Evolutionary conservation across 2,797 vertebrate species (phyloP).

Genomic region (Tragopan temminckii): DNA sequence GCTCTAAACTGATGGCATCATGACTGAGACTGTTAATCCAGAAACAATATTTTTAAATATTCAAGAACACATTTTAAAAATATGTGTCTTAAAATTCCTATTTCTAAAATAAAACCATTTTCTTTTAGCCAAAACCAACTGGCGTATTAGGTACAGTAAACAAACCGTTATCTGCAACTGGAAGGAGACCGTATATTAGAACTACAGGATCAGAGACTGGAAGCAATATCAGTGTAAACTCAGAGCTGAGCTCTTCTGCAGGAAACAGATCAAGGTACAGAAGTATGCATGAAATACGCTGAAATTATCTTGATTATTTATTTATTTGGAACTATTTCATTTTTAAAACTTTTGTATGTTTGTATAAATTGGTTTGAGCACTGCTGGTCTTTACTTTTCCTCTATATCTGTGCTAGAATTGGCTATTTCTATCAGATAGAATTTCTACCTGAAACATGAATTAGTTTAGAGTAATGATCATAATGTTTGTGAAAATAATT

Average conservation of each 20-base stretch:
- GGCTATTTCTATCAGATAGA: not conserved
- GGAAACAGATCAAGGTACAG: slow-evolving; percentile 92
- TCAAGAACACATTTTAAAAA: not conserved
- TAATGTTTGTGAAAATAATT: not conserved
- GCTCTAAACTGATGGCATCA: not conserved
- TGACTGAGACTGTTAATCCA: not conserved
- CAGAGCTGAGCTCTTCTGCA: slow-evolving; percentile 88
- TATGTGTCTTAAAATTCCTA: not conserved
- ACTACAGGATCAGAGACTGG: slow-evolving; percentile 87
- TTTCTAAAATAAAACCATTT: not conserved
- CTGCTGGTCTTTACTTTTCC: not conserved
- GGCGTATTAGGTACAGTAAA: slow-evolving; percentile 94
- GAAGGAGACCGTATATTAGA: slow-evolving; percentile 92
- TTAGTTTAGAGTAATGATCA: not conserved
- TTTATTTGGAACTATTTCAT: not conserved
- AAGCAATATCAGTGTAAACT: slow-evolving; percentile 90
- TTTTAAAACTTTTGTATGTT: not conserved
- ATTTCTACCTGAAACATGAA: not conserved
- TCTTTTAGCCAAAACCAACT: slow-evolving; percentile 90
- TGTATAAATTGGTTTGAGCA: not conserved
- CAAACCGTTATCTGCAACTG: slow-evolving; percentile 94
- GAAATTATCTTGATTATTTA: not conserved
- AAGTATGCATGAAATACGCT: not conserved
- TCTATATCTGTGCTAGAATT: not conserved
- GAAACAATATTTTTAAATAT: not conserved